Percentiles rank a stretch among this genome's conserved stretches.
phyloP scores from a whole-genome alignment of 2,888 invertebrate genomes.

The Limnephilus marmoratus region DNA sequence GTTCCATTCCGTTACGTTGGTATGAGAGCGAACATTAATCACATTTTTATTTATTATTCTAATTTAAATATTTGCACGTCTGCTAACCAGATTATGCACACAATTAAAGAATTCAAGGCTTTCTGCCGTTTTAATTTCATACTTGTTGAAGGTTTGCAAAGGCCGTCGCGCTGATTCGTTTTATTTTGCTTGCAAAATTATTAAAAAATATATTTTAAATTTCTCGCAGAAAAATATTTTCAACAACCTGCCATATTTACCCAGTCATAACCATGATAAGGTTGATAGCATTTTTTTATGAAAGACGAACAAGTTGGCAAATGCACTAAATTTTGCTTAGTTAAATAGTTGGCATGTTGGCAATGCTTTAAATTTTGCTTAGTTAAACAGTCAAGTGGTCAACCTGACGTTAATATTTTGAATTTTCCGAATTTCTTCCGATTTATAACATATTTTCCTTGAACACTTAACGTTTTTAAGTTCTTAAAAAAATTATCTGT shows the following conservation, averaged over 20 bases:
- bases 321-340: too few relatives aligned
- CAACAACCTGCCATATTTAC: neutral
- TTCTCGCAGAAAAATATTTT: neutral
- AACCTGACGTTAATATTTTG: too few relatives aligned
- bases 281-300: neutral
- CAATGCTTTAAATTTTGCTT: too few relatives aligned
- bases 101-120: neutral
- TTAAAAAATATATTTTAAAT: neutral
- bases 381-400: too few relatives aligned
- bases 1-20: neutral
- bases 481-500: too few relatives aligned
- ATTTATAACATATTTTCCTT: too few relatives aligned
- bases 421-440: too few relatives aligned
- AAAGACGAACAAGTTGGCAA: too few relatives aligned
- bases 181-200: neutral
- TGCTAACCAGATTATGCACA: constrained; percentile 2
- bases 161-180: neutral
- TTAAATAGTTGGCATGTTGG: too few relatives aligned
- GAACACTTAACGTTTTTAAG: too few relatives aligned
- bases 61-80: neutral
- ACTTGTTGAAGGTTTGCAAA: neutral
- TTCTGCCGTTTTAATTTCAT: neutral
- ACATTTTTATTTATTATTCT: neutral
- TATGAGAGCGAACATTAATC: neutral
- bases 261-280: neutral